phyloP scores from a whole-genome alignment of 35 echinoderm and acorn worm species.

The Heliocidaris erythrogramma region DNA sequence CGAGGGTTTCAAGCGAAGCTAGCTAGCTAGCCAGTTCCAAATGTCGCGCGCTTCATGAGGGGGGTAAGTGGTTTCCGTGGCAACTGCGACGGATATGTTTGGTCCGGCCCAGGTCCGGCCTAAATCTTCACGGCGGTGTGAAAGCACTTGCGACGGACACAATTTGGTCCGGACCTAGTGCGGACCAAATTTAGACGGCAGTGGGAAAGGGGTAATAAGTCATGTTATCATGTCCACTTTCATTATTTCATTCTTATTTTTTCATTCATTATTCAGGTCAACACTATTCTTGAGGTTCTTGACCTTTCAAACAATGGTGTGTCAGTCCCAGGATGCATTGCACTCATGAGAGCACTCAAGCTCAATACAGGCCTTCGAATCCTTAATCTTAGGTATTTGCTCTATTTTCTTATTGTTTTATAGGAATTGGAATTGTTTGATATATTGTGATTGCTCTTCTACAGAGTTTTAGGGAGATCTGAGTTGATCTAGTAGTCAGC shows the following conservation, averaged over 20 bases:
- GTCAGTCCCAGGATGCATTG: slow-evolving; percentile 74
- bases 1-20: too few species aligned
- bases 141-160: too few species aligned
- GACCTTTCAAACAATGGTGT: slow-evolving; percentile 88
- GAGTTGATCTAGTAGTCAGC: neutral
- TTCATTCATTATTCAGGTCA: slow-evolving; percentile 46
- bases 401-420: neutral
- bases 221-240: neutral
- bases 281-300: slow-evolving; percentile 75
- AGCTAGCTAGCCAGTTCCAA: too few species aligned
- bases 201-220: too few species aligned
- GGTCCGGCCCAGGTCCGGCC: too few species aligned
- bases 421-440: neutral
- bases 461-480: neutral
- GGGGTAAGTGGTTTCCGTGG: too few species aligned
- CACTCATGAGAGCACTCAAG: slow-evolving; percentile 75
- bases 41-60: too few species aligned
- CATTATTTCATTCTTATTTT: neutral
- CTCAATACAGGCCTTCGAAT: slow-evolving; percentile 77
- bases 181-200: too few species aligned
- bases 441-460: neutral
- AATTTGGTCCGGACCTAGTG: too few species aligned
- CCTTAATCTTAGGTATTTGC: slow-evolving; percentile 75
- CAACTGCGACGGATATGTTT: too few species aligned
- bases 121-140: too few species aligned